Conservation (phyloP, 92 coral and sea anemone genomes). For the Zoanthus sansibaricus region DNA sequence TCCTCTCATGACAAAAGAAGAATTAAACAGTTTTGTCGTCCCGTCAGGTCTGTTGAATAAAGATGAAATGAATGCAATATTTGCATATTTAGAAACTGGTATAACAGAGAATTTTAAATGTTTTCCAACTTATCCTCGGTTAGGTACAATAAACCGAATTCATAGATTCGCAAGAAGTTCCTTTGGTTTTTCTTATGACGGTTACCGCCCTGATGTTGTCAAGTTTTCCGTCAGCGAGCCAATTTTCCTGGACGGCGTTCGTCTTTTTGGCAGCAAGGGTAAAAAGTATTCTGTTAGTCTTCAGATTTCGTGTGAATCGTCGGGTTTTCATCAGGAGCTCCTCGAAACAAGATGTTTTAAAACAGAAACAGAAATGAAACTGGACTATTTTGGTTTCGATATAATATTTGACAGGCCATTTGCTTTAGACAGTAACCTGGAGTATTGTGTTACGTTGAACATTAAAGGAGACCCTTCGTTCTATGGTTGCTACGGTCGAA, state of each 20-base stretch:
- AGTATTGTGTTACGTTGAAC: conserved; percentile 72
- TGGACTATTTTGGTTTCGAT: conserved; percentile 80
- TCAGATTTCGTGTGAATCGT: conserved; percentile 9
- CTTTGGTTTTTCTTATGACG: conserved; percentile 76
- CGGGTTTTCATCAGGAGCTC: neutral
- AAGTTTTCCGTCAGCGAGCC: conserved; percentile 72
- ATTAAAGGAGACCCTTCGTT: conserved; percentile 85
- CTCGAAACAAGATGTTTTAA: conserved; percentile 9
- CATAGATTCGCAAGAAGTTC: conserved; percentile 48
- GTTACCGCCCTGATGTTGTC: conserved; percentile 77
- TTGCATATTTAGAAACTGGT: conserved; percentile 57
- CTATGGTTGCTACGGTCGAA: conserved; percentile 81
- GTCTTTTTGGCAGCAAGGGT: conserved; percentile 77
- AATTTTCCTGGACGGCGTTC: conserved; percentile 71
- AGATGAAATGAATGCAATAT: conserved; percentile 70
- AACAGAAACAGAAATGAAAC: conserved; percentile 56
- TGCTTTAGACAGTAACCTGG: conserved; percentile 62
- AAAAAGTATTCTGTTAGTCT: conserved; percentile 66
- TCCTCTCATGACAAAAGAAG: conserved; percentile 78
- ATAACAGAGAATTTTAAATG: conserved; percentile 28
- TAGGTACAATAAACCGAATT: conserved; percentile 59
- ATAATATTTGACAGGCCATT: conserved; percentile 72
- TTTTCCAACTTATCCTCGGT: conserved; percentile 65
- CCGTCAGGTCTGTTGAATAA: conserved; percentile 62
- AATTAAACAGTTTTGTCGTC: conserved; percentile 65